These are phyloP conservation scores for Pseudorasbora parva DNA, from an alignment of 2,113 vertebrate genomes.

Conservation along the genomic window DNA sequence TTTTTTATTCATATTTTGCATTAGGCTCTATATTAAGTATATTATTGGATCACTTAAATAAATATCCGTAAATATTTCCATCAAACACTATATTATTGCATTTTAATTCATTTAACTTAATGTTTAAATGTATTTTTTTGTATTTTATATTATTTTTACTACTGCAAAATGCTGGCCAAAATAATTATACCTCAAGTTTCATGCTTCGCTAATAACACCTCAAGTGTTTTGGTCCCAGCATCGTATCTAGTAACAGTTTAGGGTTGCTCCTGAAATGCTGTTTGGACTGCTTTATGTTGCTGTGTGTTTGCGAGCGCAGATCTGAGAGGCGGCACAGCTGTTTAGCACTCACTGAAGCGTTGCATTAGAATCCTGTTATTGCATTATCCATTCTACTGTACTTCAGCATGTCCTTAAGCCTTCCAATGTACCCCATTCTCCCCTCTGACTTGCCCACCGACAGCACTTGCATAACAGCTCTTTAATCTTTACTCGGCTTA, in stretches of 20 bases:
- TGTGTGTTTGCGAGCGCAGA: neutral
- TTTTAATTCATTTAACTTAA: neutral
- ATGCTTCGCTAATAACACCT: neutral
- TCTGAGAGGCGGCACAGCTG: slow-evolving; percentile 11
- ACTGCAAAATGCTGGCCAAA: neutral
- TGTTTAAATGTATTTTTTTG: neutral
- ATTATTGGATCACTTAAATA: neutral
- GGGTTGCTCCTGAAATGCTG: neutral
- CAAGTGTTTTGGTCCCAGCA: neutral
- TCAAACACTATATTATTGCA: neutral
- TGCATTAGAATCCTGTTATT: slow-evolving; percentile 31
- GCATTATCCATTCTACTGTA: slow-evolving; percentile 7
- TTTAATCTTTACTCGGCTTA: slow-evolving; percentile 25
- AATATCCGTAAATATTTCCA: neutral
- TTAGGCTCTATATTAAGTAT: neutral
- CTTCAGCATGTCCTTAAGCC: slow-evolving; percentile 3
- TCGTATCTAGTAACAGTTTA: neutral
- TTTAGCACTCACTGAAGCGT: slow-evolving; percentile 12
- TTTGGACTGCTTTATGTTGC: neutral
- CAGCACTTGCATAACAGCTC: slow-evolving; percentile 5
- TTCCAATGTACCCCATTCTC: neutral
- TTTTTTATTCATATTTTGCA: neutral
- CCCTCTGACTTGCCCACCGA: slow-evolving; percentile 8
- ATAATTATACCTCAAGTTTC: neutral
- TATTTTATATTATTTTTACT: neutral